Evolutionary conservation across 37 sponge, comb jelly and placozoan species (phyloP).

Genomic region (Chondrosia reniformis): DNA sequence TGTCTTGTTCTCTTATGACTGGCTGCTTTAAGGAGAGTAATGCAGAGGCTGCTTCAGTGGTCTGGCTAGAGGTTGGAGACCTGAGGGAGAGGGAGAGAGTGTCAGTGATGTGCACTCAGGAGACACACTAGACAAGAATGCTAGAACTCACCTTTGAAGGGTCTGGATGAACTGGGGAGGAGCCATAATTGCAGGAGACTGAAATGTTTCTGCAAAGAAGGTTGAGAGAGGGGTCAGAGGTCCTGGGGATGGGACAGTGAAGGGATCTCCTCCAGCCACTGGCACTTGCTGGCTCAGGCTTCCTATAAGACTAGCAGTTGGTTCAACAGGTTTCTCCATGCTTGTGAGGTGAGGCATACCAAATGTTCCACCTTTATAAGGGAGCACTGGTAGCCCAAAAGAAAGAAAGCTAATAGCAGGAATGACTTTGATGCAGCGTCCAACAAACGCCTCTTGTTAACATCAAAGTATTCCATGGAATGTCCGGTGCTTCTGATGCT

Average conservation of each 20-base stretch:
- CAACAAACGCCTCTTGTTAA: constrained; percentile 4
- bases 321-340: no score
- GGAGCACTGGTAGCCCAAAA: background rate
- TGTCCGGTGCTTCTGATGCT: background rate
- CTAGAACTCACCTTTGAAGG: background rate
- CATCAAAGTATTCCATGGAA: constrained; percentile 8
- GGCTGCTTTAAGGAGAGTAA: constrained; percentile 19
- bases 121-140: background rate
- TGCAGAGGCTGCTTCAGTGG: background rate
- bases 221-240: background rate
- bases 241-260: background rate
- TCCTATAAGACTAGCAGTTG: no score
- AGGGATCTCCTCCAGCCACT: background rate
- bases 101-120: background rate
- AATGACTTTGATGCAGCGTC: constrained; percentile 3
- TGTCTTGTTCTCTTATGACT: background rate
- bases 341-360: no score
- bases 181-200: background rate
- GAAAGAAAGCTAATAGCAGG: background rate
- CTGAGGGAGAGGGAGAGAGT: background rate
- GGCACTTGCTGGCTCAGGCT: no score
- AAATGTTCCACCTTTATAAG: no score
- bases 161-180: background rate
- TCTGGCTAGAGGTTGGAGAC: background rate
- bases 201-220: background rate